These are phyloP conservation scores for Pollenia amentaria DNA, from an alignment of 2,888 invertebrate species.

Conservation along the genomic window DNA sequence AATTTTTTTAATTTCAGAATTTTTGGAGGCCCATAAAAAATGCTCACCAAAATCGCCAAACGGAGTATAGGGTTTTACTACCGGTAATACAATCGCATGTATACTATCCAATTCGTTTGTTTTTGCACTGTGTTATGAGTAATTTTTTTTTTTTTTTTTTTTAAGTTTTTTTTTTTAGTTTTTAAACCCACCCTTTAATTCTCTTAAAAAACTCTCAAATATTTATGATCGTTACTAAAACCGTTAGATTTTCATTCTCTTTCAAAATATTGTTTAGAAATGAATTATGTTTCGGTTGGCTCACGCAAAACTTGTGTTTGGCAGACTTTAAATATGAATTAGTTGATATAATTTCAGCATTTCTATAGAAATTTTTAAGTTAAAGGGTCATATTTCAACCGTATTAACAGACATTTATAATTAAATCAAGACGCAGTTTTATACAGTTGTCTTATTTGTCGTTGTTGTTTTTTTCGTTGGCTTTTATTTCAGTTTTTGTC, in stretches of 20 bases:
- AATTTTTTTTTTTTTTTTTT: background rate
- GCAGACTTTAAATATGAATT: slow-evolving; percentile 42
- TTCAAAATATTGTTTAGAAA: background rate
- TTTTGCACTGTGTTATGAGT: background rate
- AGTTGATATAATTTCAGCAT: background rate
- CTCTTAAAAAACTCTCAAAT: background rate
- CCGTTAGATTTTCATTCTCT: slow-evolving; percentile 55
- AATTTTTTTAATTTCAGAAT: too few relatives aligned
- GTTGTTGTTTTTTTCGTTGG: background rate
- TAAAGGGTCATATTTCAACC: slow-evolving; percentile 63
- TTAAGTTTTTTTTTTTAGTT: background rate
- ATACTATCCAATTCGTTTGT: too few relatives aligned
- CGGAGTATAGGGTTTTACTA: too few relatives aligned
- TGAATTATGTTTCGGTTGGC: slow-evolving; percentile 32
- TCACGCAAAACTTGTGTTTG: slow-evolving; percentile 61
- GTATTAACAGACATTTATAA: slow-evolving; percentile 72
- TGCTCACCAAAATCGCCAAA: too few relatives aligned
- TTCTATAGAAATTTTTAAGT: slow-evolving; percentile 62
- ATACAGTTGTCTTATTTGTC: slow-evolving; percentile 36
- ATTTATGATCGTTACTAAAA: slow-evolving; percentile 28
- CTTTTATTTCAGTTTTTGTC: slow-evolving; percentile 36
- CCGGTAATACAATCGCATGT: too few relatives aligned
- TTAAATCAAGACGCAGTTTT: slow-evolving; percentile 69
- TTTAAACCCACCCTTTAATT: slow-evolving; percentile 7
- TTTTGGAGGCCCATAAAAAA: too few relatives aligned